phyloP scores from a whole-genome alignment of 2,113 vertebrate species.

The Sylvia atricapilla region DNA sequence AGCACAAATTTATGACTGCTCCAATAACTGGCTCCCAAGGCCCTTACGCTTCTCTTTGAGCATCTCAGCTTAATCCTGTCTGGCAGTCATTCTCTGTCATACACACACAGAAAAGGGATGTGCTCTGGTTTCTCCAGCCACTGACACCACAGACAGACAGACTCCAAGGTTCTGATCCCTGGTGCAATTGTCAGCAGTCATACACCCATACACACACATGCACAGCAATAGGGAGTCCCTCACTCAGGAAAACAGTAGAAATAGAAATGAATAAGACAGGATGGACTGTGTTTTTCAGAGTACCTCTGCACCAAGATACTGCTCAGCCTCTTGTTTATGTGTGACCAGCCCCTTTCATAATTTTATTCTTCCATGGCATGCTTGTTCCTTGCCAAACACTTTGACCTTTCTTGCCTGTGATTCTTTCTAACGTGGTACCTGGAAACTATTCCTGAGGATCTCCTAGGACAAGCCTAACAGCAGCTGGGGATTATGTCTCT shows the following conservation, averaged over 20 bases:
- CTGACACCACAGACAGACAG: neutral
- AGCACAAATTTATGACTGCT: neutral
- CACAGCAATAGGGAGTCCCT: neutral
- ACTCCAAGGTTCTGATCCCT: neutral
- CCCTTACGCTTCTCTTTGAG: neutral
- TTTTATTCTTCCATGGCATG: neutral
- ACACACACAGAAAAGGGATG: neutral
- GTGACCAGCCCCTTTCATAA: neutral
- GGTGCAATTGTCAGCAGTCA: neutral
- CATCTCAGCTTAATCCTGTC: neutral
- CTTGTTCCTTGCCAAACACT: neutral
- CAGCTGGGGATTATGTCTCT: neutral
- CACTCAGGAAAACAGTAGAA: neutral
- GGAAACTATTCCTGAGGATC: neutral
- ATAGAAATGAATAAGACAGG: neutral
- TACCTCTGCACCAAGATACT: neutral
- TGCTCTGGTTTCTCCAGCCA: neutral
- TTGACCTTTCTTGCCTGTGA: neutral
- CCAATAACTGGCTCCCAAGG: neutral
- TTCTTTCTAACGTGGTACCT: neutral
- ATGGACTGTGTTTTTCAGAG: neutral
- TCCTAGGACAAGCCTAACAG: neutral
- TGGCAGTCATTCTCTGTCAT: accelerated
- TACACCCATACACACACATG: neutral
- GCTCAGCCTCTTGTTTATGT: neutral